Conservation (phyloP, 2,113 vertebrate species). For the Hippocampus guttulatus region DNA sequence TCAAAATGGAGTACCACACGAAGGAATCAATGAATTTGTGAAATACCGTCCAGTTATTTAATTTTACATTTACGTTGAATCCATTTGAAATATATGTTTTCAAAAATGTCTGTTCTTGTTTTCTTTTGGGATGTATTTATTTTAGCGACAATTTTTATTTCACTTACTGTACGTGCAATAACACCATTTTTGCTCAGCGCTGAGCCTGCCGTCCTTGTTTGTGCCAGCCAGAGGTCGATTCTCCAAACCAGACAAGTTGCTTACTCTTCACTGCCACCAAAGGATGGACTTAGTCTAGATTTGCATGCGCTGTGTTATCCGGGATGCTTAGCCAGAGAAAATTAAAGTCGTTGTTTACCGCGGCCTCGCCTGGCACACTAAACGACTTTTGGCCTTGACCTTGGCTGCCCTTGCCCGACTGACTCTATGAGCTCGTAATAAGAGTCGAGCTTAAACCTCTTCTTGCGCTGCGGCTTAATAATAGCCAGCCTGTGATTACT, state of each 20-base stretch:
- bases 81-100: no score
- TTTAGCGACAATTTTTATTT: no score
- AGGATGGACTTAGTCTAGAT: conserved; percentile 1
- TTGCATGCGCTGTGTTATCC: neutral
- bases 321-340: conserved; percentile 16
- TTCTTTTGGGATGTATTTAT: no score
- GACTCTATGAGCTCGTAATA: conserved; percentile 34
- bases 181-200: no score
- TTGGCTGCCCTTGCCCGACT: conserved; percentile 38
- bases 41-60: no score
- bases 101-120: no score
- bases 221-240: neutral
- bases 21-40: no score
- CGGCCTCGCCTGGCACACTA: neutral
- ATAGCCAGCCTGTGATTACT: conserved; percentile 67
- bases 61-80: no score
- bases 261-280: neutral
- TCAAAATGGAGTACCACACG: no score
- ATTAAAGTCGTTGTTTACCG: conserved; percentile 26
- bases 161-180: no score
- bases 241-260: conserved; percentile 8
- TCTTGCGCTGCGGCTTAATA: conserved; percentile 56
- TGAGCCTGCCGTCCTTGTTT: neutral
- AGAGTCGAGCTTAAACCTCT: conserved; percentile 51
- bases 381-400: conserved; percentile 31